Evolutionary conservation across 2,888 invertebrate genomes (phyloP).

Genomic region (Crematogaster levior): DNA sequence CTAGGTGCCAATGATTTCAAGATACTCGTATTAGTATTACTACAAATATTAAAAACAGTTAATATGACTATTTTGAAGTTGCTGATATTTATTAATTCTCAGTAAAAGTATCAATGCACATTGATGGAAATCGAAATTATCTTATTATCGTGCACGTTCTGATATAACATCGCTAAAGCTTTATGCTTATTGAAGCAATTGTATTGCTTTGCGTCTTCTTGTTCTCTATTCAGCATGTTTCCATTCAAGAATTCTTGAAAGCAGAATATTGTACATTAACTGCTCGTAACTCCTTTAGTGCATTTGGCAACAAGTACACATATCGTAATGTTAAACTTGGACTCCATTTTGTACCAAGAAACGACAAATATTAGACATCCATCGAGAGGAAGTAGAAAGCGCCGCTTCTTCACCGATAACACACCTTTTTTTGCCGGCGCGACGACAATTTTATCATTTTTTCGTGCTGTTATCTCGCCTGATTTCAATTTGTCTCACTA

Average conservation of each 20-base stretch:
- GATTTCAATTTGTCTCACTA: not conserved
- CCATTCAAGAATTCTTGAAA: not conserved
- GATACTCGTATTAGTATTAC: not conserved
- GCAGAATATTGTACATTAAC: not conserved
- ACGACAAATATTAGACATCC: conserved; percentile 17
- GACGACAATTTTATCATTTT: not conserved
- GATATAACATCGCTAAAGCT: not conserved
- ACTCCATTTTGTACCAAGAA: not conserved
- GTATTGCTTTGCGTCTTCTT: not conserved
- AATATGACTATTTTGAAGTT: conserved; percentile 22
- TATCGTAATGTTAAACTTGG: conserved; percentile 6
- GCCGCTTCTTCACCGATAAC: not conserved
- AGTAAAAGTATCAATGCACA: not conserved
- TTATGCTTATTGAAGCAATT: not conserved
- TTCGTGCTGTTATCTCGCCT: not conserved
- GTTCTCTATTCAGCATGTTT: not conserved
- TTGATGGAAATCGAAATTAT: not conserved
- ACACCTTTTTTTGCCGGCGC: not conserved
- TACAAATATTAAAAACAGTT: not conserved
- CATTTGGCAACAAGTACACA: not conserved
- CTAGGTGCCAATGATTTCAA: conserved; percentile 4
- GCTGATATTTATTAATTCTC: not conserved
- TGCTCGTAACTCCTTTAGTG: not conserved
- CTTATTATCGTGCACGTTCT: not conserved
- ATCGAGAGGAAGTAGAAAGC: conserved; percentile 11